Evolutionary conservation across 2,797 vertebrate species (phyloP).

Genomic region (Parambassis ranga): DNA sequence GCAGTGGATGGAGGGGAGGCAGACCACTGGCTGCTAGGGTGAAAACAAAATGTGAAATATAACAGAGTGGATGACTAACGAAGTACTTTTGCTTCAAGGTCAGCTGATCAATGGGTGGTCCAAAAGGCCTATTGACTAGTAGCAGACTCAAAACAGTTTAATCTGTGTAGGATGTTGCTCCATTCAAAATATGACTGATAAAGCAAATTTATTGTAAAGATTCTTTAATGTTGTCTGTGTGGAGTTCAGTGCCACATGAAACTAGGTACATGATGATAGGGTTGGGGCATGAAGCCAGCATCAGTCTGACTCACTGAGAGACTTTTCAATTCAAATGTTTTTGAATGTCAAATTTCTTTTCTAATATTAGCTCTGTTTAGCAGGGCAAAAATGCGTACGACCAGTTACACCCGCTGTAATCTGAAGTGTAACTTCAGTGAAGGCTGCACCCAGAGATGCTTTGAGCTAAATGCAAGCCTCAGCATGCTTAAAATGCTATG

Average conservation of each 20-base stretch:
- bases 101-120: not conserved
- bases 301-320: too few species aligned
- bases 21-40: conserved; percentile 34
- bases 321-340: too few species aligned
- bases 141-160: not conserved
- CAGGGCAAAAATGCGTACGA: too few species aligned
- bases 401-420: too few species aligned
- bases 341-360: too few species aligned
- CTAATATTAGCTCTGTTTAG: too few species aligned
- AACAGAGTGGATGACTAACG: not conserved
- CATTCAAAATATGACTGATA: not conserved
- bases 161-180: not conserved
- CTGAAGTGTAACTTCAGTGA: too few species aligned
- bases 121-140: not conserved
- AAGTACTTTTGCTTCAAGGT: not conserved
- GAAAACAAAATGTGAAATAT: conserved; percentile 20
- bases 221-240: too few species aligned
- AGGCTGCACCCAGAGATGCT: not conserved
- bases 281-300: too few species aligned
- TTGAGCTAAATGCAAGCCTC: not conserved
- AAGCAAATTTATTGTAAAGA: too few species aligned
- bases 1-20: conserved; percentile 17
- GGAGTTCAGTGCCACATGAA: too few species aligned
- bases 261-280: too few species aligned
- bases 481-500: not conserved